Base-by-base conservation (phyloP, 2,888 invertebrate genomes). In the Chaetogeoica ovagalla region DNA sequence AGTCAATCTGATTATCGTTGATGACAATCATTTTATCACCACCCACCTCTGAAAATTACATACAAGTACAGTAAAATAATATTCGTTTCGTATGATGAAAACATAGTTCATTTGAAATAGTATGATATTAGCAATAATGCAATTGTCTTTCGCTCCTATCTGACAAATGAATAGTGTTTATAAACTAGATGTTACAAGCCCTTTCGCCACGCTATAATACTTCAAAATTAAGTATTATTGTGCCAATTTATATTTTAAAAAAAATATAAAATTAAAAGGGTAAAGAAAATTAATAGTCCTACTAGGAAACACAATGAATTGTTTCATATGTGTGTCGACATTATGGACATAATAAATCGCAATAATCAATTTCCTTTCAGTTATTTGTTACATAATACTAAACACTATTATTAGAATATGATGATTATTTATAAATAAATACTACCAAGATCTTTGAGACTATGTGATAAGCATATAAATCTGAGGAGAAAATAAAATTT, bases 1-100 rank as follows among this genome's bases (percentile, higher is more conserved):
- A 7, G 43, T 60, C 37, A 23, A n/a, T 69, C 76, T 60, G 68
- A 69, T 48, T n/a, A 59, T 69, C 1, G 17, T 76, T 77, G 77
- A 77, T 77, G 62, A 69, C 77, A 69, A 23, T 69, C 37, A 17
- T 21, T 69, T 77, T 39, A 77, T 75, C 57, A 75, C 75, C 63
- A 55, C 55, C 21, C n/a, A 39, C n/a, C 37, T 59, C n/a, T 39
- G 37, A 69, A 70, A 60, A 23, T 43, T 4, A 43, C 9, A 60
- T 59, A 21, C 13, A 23, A 11, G 23, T 13, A 21, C 17, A 59
- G n/a, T 21, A 59, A 59, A 59, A 19, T 55, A 9, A 19, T 55
- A 5, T 30, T 17, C 17, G 17, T 62, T 30, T 62, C 37, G 30
- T 30, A 19, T 55, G 55, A 55, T 55, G 19, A 55, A 55, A 55